Conservation (phyloP, 2,113 vertebrate genomes). For the Tachysurus vachellii region DNA sequence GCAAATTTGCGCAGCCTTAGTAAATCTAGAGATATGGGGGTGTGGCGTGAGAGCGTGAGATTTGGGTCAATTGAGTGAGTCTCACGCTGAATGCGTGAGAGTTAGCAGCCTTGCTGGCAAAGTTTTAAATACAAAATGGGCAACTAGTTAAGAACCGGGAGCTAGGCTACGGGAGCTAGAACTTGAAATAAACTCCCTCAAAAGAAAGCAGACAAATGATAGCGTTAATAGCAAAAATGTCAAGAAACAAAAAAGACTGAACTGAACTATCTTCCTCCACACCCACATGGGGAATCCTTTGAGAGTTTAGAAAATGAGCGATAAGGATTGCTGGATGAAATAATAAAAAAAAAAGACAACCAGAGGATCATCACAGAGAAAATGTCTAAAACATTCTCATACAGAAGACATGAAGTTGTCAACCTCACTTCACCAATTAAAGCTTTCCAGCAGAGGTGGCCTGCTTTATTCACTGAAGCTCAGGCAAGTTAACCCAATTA, state of each 20-base stretch:
- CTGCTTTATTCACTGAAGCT: too few relatives aligned
- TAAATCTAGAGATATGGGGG: too few relatives aligned
- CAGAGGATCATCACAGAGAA: background rate
- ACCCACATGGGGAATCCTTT: background rate
- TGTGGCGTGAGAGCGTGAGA: too few relatives aligned
- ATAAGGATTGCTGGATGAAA: background rate
- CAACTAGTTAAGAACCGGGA: background rate
- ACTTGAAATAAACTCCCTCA: background rate
- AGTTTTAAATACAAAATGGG: slow-evolving; percentile 37
- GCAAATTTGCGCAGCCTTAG: too few relatives aligned
- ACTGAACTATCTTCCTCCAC: background rate
- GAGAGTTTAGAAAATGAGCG: background rate
- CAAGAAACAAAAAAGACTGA: slow-evolving; percentile 24
- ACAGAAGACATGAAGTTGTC: background rate
- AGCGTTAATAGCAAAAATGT: slow-evolving; percentile 1
- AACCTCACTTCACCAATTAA: background rate
- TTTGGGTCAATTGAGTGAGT: too few relatives aligned
- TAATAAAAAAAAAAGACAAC: background rate
- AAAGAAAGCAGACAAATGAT: background rate
- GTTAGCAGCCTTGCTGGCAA: too few relatives aligned
- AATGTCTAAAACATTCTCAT: background rate
- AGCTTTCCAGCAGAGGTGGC: too few relatives aligned
- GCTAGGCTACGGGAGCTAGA: background rate
- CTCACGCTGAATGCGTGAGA: too few relatives aligned
- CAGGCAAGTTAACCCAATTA: too few relatives aligned